phyloP scores from a whole-genome alignment of 2,113 vertebrate genomes.

The Thymallus thymallus region DNA sequence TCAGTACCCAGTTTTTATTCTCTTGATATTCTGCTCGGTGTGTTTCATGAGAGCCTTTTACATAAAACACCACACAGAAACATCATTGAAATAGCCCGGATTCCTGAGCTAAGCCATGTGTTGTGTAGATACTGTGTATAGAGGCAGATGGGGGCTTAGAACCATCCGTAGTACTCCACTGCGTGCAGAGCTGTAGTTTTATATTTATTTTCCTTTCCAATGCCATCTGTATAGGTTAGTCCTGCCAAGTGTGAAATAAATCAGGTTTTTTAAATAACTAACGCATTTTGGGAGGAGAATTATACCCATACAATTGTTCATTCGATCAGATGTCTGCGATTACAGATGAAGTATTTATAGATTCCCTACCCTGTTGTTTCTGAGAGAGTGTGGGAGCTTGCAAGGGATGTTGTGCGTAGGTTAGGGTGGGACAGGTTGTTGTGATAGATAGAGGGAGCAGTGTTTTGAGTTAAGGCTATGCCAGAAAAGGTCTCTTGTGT shows the following conservation, averaged over 20 bases:
- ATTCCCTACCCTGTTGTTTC: slow-evolving; percentile 22
- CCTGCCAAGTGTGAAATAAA: slow-evolving; percentile 39
- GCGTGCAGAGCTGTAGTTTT: slow-evolving; percentile 7
- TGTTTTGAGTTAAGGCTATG: background rate
- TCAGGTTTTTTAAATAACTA: slow-evolving; percentile 8
- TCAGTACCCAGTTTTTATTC: background rate
- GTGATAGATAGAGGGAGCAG: background rate
- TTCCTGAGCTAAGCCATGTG: slow-evolving; percentile 1
- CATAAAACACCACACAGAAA: background rate
- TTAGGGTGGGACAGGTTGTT: slow-evolving; percentile 2
- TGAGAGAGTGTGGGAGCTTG: slow-evolving; percentile 17
- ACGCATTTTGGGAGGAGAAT: background rate
- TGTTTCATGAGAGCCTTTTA: background rate
- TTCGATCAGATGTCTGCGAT: slow-evolving; percentile 3
- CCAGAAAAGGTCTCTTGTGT: slow-evolving; percentile 20
- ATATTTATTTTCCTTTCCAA: slow-evolving; percentile 19
- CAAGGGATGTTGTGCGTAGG: background rate
- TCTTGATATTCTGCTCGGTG: background rate
- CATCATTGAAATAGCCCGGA: background rate
- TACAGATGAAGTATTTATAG: slow-evolving; percentile 29
- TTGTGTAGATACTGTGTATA: background rate
- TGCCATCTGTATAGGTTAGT: slow-evolving; percentile 39
- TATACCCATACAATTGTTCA: background rate
- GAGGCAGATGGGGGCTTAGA: too few species aligned
- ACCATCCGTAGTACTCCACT: slow-evolving; percentile 7